Evolutionary conservation across 2,888 invertebrate genomes (phyloP), one percentile per base, ranked within the genome.

Genomic region (Noctua pronuba): DNA sequence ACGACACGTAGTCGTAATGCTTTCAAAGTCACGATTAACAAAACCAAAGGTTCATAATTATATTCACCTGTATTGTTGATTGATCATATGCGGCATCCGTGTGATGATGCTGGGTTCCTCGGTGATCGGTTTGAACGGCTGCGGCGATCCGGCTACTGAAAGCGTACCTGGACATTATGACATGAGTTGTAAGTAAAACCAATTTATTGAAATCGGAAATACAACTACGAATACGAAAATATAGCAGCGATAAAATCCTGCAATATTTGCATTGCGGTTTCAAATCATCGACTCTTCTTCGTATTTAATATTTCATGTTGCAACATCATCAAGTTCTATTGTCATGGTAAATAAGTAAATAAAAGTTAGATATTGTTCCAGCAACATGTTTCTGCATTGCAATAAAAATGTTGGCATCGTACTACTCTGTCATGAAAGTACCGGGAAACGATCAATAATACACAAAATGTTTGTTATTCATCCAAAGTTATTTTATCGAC

Each of bases 41-140:
- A 35, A 55, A 73, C 1, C 8, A 38, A 52, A 28, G 24, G 3
- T 52, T 31, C 0, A 11, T n/a, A 49, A 73, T 10, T 18, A 65
- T n/a, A 62, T 21, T 46, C 58, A 96, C 97, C 97, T 95, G 91
- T 96, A 97, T 80, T 96, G 96, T 60, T 95, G 96, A 83, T 95
- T 95, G 89, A 97, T 92, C 95, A 97, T 96, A 79, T 97, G 97
- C 79, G 97, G 97, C 97, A 97, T 97, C 60, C 97, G 89, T 0
- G 97, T 97, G 86, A 97, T 97, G 87, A 97, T 93, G 89, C 96
- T 96, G 72, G 97, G 97, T 88, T 96, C 96, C 88, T 97, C 97
- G 0, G 94, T 84, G 66, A 94, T 93, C 4, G 97, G 97, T 83
- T 95, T 95, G 93, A 95, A 97, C 2, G 97, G 97, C 88, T 96